These are phyloP conservation scores for Menura novaehollandiae DNA, from an alignment of 2,113 vertebrate species.

Conservation along the genomic window DNA sequence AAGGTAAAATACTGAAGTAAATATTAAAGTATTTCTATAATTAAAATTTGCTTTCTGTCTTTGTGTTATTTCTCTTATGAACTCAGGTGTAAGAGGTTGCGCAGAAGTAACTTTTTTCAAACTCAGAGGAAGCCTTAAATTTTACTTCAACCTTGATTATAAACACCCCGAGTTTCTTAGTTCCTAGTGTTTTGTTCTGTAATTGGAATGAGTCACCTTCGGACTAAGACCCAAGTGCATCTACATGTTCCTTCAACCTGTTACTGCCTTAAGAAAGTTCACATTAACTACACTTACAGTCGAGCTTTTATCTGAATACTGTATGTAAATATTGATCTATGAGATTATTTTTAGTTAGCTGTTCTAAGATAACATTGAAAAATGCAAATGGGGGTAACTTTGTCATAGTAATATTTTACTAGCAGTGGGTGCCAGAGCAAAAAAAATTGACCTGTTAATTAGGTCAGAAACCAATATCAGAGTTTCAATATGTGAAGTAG, in stretches of 20 bases:
- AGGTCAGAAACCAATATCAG: not conserved
- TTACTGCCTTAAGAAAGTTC: not conserved
- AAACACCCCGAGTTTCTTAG: not conserved
- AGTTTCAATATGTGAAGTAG: not conserved
- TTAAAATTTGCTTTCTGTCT: not conserved
- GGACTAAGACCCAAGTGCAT: not conserved
- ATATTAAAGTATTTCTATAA: not conserved
- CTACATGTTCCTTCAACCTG: not conserved
- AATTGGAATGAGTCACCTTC: not conserved
- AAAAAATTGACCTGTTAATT: not conserved
- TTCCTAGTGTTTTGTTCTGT: not conserved
- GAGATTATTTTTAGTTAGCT: not conserved
- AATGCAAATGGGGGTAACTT: not conserved
- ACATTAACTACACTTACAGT: not conserved
- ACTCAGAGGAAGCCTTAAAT: not conserved
- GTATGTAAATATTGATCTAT: not conserved
- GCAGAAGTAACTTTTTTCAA: not conserved
- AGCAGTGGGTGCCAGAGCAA: not conserved
- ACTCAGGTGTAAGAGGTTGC: not conserved
- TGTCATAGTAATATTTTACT: not conserved
- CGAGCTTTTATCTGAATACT: not conserved
- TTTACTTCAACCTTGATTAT: not conserved
- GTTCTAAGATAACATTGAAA: not conserved
- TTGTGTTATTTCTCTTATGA: not conserved
- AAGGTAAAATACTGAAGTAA: not conserved